Evolutionary conservation across 1,140 invertebrate species (phyloP), one percentile per base, ranked within the genome.

Genomic region (Atopsyche davidsoni): DNA sequence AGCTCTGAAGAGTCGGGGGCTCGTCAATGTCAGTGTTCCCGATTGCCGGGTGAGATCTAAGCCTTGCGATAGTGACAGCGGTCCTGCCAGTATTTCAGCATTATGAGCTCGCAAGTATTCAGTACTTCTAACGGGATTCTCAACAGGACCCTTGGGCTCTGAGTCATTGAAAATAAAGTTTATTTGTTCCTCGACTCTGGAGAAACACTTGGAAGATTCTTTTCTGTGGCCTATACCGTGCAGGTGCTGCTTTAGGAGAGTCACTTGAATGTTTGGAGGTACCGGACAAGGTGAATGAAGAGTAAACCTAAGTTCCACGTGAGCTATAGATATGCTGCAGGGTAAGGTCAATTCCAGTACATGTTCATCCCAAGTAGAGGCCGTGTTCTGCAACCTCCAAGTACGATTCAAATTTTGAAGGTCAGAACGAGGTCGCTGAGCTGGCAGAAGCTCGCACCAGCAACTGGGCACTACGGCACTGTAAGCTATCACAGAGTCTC

Each of bases 361-460:
- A 61, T 96, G 91, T 61, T 94, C 92, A 61, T 93, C 89, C 87
- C 89, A 93, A 1, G 89, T 90, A 7, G 82, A 87, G 68, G 82
- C 80, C 51, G 92, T 89, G 58, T 85, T 85, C 62, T 93, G 88
- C 2, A 94, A 71, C 51, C 88, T 76, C 89, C 89, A 94, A 0
- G 87, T 89, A 47, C 88, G 76, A 4, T 86, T 89, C 43, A 83
- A 80, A 59, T 89, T 83, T 49, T 86, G 82, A 59, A 86, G 85
- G 59, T 91, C 87, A 1, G 79, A 79, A 55, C 90, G 76, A 54
- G 92, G 89, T 49, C 91, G 82, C 63, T 92, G 89, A 14, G 87
- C 88, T 51, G 93, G 90, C 59, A 91, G 88, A 60, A 94, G 79
- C 73, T 94, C 89, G 54, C 81, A 86, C 92, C 91, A 94, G 68